phyloP scores from a whole-genome alignment of 2,113 vertebrate genomes.

The Sorex araneus region DNA sequence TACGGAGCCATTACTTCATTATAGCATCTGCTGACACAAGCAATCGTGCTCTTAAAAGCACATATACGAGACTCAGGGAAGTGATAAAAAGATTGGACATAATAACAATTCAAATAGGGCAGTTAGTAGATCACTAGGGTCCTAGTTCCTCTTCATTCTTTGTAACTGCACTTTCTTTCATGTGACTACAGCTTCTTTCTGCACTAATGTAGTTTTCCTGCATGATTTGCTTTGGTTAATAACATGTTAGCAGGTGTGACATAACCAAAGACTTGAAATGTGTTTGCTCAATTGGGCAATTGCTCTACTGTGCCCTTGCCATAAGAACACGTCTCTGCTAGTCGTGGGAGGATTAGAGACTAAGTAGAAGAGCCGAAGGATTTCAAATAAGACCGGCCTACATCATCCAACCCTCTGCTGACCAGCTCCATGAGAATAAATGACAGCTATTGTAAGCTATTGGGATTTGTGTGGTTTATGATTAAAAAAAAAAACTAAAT shows the following conservation, averaged over 20 bases:
- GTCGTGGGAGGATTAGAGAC: neutral
- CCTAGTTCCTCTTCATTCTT: neutral
- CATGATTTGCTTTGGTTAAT: neutral
- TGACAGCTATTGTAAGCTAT: neutral
- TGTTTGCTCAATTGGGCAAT: neutral
- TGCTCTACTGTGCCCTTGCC: neutral
- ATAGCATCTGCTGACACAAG: conserved; percentile 4
- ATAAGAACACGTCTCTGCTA: neutral
- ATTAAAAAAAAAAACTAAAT: neutral
- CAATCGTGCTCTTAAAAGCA: conserved; percentile 39
- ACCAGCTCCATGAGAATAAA: neutral
- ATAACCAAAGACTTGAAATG: neutral
- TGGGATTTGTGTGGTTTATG: conserved; percentile 3
- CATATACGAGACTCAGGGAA: neutral
- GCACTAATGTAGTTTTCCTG: neutral
- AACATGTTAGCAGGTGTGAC: neutral
- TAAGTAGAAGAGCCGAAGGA: neutral
- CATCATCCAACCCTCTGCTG: neutral
- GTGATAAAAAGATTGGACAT: conserved; percentile 33
- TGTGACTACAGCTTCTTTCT: neutral
- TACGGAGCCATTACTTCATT: conserved; percentile 33
- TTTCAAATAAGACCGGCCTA: neutral
- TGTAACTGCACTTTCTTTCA: neutral
- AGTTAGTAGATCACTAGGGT: neutral
- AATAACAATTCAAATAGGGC: neutral